Percentiles rank a stretch among this genome's conserved stretches.
These are phyloP conservation scores for Liposcelis brunnea DNA, from an alignment of 2,888 invertebrate genomes.

Conservation along the genomic window DNA sequence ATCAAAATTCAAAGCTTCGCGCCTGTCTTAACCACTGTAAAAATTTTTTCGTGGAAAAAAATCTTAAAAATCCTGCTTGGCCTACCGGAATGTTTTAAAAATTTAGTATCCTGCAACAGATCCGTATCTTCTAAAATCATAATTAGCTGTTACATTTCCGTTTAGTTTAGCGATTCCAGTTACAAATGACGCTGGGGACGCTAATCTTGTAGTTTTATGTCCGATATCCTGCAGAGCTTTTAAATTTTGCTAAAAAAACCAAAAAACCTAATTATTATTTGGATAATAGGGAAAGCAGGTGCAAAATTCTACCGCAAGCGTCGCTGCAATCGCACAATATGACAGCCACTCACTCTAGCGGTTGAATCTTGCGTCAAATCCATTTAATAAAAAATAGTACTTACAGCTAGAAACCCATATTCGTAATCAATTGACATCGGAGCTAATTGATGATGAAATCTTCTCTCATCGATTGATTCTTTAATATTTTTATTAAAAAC, in stretches of 20 bases:
- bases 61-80: too few relatives aligned
- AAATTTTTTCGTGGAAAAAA: too few relatives aligned
- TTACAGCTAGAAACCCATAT: slow-evolving; percentile 38
- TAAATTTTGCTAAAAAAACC: slow-evolving; percentile 28
- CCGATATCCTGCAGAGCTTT: slow-evolving; percentile 31
- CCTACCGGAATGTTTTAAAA: too few relatives aligned
- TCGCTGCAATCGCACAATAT: too few relatives aligned
- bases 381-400: not conserved
- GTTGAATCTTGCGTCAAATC: too few relatives aligned
- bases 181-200: slow-evolving; percentile 15
- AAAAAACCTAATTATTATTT: slow-evolving; percentile 9
- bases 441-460: slow-evolving; percentile 76
- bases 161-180: slow-evolving; percentile 17
- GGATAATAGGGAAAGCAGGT: not conserved
- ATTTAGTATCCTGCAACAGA: slow-evolving; percentile 16
- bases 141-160: slow-evolving; percentile 14
- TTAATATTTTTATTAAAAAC: slow-evolving; percentile 45
- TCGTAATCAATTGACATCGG: slow-evolving; percentile 59
- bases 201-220: slow-evolving; percentile 28
- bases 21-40: too few relatives aligned
- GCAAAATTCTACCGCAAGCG: too few relatives aligned
- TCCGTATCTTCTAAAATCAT: slow-evolving; percentile 17
- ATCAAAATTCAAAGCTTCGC: too few relatives aligned
- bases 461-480: slow-evolving; percentile 46
- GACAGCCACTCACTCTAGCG: too few relatives aligned